Percentiles rank a stretch among this genome's conserved stretches.
Conservation (phyloP, 2,113 vertebrate genomes). For the Triplophysa tibetana region DNA sequence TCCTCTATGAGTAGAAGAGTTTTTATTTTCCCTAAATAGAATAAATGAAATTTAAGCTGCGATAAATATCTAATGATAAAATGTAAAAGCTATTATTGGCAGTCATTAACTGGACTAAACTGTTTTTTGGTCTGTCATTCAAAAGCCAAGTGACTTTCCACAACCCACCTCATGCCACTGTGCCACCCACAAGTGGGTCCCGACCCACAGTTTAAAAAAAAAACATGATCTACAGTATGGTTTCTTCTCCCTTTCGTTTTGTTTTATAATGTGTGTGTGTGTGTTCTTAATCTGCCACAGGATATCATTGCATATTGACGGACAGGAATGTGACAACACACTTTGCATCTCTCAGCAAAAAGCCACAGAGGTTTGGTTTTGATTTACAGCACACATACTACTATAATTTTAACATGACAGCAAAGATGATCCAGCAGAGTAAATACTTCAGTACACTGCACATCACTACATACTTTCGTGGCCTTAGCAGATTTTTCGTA, state of each 20-base stretch:
- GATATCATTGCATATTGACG: constrained; percentile 36
- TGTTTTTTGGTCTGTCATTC: no score
- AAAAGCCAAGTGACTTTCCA: no score
- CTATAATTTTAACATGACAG: constrained; percentile 10
- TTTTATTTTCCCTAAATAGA: no score
- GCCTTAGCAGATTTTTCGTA: neutral
- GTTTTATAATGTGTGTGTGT: constrained; percentile 3
- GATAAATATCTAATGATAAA: no score
- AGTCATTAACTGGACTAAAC: no score
- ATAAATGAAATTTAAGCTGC: no score
- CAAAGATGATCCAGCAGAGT: neutral
- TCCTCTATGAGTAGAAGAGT: no score
- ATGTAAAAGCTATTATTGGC: no score
- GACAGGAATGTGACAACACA: constrained; percentile 48
- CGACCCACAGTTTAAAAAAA: no score
- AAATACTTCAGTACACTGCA: constrained; percentile 25
- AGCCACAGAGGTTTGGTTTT: constrained; percentile 43
- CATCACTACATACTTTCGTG: neutral
- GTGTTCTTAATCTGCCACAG: constrained; percentile 7
- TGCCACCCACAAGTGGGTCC: no score
- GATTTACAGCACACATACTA: constrained; percentile 12
- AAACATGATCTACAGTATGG: neutral
- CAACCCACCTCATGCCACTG: no score
- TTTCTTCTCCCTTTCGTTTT: neutral
- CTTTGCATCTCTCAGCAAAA: constrained; percentile 46